Evolutionary conservation across 2,113 vertebrate species (phyloP).

Genomic region (Pelecanus crispus): DNA sequence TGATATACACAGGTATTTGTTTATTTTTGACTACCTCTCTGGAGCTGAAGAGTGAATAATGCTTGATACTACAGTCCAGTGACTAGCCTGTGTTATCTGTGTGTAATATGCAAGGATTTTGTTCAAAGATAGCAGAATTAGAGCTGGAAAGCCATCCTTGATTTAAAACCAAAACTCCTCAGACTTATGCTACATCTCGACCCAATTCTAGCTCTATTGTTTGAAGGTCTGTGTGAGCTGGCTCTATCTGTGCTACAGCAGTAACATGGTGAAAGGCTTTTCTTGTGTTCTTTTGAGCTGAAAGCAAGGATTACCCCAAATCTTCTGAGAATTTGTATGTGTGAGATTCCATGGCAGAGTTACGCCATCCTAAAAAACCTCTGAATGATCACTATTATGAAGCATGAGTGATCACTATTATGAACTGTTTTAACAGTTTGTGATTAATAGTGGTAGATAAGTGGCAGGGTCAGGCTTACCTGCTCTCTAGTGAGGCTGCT

Average conservation of each 20-base stretch:
- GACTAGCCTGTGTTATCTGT: neutral
- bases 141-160: neutral
- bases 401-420: neutral
- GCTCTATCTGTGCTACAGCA: neutral
- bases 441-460: conserved; percentile 8
- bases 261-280: neutral
- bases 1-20: neutral
- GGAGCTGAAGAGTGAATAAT: neutral
- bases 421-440: neutral
- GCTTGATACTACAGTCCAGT: neutral
- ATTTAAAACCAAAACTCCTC: neutral
- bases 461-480: conserved; percentile 9
- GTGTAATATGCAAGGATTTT: neutral
- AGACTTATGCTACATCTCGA: neutral
- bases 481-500: conserved; percentile 3
- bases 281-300: neutral
- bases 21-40: neutral
- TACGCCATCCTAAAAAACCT: neutral
- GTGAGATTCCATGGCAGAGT: neutral
- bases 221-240: neutral
- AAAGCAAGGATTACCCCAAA: neutral
- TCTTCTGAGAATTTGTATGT: neutral
- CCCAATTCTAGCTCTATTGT: neutral
- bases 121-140: neutral
- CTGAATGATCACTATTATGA: neutral